Base-by-base conservation (phyloP, 2,888 invertebrate species). In the Mesopsocus fuscifrons region DNA sequence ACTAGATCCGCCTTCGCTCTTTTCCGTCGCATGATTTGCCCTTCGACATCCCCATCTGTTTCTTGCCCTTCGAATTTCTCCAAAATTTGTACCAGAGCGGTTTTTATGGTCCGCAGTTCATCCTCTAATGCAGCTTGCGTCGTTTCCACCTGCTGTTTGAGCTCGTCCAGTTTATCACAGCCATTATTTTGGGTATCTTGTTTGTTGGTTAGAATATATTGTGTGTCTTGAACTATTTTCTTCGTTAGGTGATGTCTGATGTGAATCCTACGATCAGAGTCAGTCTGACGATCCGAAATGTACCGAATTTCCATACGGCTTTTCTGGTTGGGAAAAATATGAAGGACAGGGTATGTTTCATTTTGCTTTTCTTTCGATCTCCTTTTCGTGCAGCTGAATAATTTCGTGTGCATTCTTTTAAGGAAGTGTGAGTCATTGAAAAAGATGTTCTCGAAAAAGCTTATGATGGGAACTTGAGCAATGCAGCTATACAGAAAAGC, bases 401-500 rank as follows among this genome's bases (percentile, higher is more conserved):
- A 11, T 26, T 26, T 11, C 26, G n/a, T n/a, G n/a, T n/a, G n/a
- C n/a, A n/a, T n/a, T n/a, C n/a, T n/a, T n/a, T 26, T 26, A 9
- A 26, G 26, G 6, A 26, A 11, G 11, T 9, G 11, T 26, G 26
- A 26, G 11, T 26, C 26, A 9, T 26, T 26, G 26, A 11, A 26
- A 26, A 26, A 26, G 42, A 81, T 71, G 44, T 70, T 71, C 57
- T 85, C 85, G 45, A 81, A 74, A 50, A 82, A 79, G 11, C 73
- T 68, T 46, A 85, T 68, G 23, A 84, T 61, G 54, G 73, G 71
- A 3, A 81, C 71, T 49, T 79, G 67, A 2, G 79, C 73, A 42
- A 82, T 72, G 47, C 78, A 72, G 1, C 79, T 77, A 1, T 84
- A 77, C 2, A 85, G 63, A 56, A 85, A 83, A 0, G 85, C 83